phyloP scores from a whole-genome alignment of 2,888 invertebrate genomes.

The Cosmopolites sordidus region DNA sequence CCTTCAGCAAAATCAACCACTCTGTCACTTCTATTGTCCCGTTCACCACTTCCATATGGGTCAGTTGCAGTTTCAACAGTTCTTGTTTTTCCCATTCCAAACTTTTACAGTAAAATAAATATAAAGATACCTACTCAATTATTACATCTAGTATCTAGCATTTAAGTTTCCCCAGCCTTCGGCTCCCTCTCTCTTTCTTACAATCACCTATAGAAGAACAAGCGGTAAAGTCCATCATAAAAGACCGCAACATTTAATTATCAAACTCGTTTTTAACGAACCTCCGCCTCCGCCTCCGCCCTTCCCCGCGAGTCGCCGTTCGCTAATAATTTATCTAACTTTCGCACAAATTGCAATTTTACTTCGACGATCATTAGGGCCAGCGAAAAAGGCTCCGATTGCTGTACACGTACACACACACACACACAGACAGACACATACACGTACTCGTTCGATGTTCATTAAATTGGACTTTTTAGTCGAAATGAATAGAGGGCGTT shows the following conservation, averaged over 20 bases:
- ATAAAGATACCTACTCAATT: too few relatives aligned
- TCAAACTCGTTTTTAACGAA: conserved; percentile 32
- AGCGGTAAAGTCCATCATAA: too few relatives aligned
- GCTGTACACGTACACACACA: conserved; percentile 16
- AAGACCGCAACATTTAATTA: conserved; percentile 31
- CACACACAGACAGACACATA: not conserved
- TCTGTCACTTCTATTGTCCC: too few relatives aligned
- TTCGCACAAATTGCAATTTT: conserved; percentile 32
- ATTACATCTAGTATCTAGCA: too few relatives aligned
- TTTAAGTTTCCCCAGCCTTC: too few relatives aligned
- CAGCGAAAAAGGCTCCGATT: conserved; percentile 14
- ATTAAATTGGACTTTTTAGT: conserved; percentile 23
- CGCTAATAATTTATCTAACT: conserved; percentile 34
- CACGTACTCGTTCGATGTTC: conserved; percentile 13
- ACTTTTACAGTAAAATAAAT: too few relatives aligned
- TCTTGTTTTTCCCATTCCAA: too few relatives aligned
- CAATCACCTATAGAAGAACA: too few relatives aligned
- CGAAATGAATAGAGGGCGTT: conserved; percentile 17
- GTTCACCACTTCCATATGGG: too few relatives aligned
- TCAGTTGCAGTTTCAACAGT: too few relatives aligned
- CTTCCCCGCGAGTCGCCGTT: conserved; percentile 9
- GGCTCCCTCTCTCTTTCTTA: too few relatives aligned
- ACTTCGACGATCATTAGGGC: conserved; percentile 4
- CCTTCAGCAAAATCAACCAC: too few relatives aligned
- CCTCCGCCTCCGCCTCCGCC: not conserved